Evolutionary conservation across 2,888 invertebrate genomes (phyloP).

Genomic region (Mythimna lalbum): DNA sequence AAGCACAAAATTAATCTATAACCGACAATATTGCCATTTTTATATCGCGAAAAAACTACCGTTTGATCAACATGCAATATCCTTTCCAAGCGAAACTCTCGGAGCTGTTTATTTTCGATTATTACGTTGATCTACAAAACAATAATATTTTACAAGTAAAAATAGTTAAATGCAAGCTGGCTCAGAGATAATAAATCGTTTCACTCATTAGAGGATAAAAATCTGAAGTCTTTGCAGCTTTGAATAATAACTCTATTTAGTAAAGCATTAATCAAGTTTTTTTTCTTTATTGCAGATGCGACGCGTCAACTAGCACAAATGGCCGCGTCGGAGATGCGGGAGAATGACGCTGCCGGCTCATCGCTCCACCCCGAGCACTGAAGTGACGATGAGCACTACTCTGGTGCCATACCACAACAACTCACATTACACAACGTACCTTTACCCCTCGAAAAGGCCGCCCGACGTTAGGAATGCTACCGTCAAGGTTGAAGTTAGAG

Average conservation of each 20-base stretch:
- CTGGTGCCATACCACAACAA: conserved; percentile 60
- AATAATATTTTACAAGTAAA: conserved; percentile 17
- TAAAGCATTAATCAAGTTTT: conserved; percentile 43
- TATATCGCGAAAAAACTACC: conserved; percentile 7
- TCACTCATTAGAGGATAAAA: conserved; percentile 45
- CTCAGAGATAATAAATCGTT: conserved; percentile 43
- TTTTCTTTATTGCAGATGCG: conserved; percentile 67
- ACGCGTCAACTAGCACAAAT: conserved; percentile 52
- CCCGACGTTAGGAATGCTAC: conserved; percentile 61
- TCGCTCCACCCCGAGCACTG: conserved; percentile 48
- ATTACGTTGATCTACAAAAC: conserved; percentile 21
- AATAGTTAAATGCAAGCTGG: conserved; percentile 37
- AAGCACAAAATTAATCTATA: conserved; percentile 20
- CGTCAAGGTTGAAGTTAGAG: conserved; percentile 62
- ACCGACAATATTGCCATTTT: conserved; percentile 8
- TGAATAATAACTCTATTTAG: conserved; percentile 52
- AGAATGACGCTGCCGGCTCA: conserved; percentile 55
- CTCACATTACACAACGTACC: conserved; percentile 61
- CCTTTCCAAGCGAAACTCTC: conserved; percentile 9
- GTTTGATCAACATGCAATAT: conserved; percentile 31
- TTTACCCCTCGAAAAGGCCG: conserved; percentile 65
- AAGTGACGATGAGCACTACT: conserved; percentile 60
- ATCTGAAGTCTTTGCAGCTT: conserved; percentile 41
- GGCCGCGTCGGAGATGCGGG: conserved; percentile 45
- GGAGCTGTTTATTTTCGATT: conserved; percentile 41